Conservation (phyloP, 2,113 vertebrate species). For the Atractosteus spatula region DNA sequence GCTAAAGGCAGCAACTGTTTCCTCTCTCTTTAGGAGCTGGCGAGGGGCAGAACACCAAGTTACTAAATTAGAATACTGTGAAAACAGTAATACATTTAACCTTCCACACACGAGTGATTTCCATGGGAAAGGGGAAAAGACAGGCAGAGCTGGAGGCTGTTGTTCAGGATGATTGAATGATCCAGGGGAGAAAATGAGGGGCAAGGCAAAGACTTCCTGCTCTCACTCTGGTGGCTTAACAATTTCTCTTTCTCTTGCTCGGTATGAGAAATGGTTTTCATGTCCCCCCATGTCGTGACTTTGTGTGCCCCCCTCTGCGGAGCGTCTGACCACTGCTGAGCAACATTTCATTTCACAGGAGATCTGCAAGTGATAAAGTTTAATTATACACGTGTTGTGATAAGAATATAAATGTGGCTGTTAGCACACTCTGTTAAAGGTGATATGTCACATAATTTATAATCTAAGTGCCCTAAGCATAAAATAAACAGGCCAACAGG, state of each 20-base stretch:
- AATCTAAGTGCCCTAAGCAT: no score
- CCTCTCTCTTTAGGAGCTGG: slow-evolving; percentile 47
- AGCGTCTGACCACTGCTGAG: no score
- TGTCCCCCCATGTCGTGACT: slow-evolving; percentile 1
- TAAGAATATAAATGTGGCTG: no score
- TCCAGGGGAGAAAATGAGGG: slow-evolving; percentile 50
- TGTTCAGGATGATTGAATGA: slow-evolving; percentile 56
- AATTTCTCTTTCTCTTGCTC: slow-evolving; percentile 25
- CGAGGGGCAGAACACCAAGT: slow-evolving; percentile 38
- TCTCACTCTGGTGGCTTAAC: slow-evolving; percentile 26
- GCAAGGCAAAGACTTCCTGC: slow-evolving; percentile 57
- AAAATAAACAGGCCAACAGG: no score
- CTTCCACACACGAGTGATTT: slow-evolving; percentile 41
- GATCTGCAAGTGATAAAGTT: no score
- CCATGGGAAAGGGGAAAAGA: slow-evolving; percentile 63
- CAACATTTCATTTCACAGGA: no score
- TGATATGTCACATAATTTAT: no score
- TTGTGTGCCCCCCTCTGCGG: background rate
- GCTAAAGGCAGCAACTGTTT: slow-evolving; percentile 59
- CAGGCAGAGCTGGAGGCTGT: slow-evolving; percentile 49
- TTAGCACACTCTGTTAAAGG: no score
- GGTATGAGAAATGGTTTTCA: slow-evolving; percentile 6
- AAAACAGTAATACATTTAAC: slow-evolving; percentile 30
- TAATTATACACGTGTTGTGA: no score
- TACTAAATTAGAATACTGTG: slow-evolving; percentile 59